Conservation (phyloP, 2,113 vertebrate species). For the Pomatorhinus ruficollis region DNA sequence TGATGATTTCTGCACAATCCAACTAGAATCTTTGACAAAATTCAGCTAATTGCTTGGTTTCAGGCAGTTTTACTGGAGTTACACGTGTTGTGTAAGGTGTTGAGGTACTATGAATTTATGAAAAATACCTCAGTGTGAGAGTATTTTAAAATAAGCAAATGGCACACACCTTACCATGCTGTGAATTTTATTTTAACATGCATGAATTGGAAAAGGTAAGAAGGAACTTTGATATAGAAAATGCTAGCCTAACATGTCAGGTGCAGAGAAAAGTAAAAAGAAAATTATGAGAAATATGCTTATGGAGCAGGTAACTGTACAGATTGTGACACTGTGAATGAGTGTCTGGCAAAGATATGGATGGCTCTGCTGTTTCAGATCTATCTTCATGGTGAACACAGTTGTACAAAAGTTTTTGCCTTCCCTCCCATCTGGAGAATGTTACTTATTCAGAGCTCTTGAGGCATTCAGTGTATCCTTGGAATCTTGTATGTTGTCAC, state of each 20-base stretch:
- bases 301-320: background rate
- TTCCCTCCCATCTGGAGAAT: background rate
- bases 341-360: background rate
- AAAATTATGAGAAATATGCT: background rate
- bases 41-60: constrained; percentile 9
- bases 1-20: background rate
- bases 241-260: background rate
- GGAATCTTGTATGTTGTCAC: background rate
- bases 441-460: background rate
- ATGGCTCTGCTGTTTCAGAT: background rate
- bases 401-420: background rate
- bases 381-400: background rate
- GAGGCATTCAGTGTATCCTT: background rate
- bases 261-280: background rate
- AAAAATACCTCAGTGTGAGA: background rate
- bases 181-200: constrained; percentile 6
- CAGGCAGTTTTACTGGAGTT: constrained; percentile 38
- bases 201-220: background rate
- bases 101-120: constrained; percentile 9
- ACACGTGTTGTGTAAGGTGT: background rate
- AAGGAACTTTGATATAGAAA: background rate
- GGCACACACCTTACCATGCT: background rate
- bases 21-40: constrained; percentile 31
- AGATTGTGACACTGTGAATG: background rate
- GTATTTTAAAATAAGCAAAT: constrained; percentile 35